Conservation (phyloP, 2,797 vertebrate species). For the Hypotaenidia philippensis region DNA sequence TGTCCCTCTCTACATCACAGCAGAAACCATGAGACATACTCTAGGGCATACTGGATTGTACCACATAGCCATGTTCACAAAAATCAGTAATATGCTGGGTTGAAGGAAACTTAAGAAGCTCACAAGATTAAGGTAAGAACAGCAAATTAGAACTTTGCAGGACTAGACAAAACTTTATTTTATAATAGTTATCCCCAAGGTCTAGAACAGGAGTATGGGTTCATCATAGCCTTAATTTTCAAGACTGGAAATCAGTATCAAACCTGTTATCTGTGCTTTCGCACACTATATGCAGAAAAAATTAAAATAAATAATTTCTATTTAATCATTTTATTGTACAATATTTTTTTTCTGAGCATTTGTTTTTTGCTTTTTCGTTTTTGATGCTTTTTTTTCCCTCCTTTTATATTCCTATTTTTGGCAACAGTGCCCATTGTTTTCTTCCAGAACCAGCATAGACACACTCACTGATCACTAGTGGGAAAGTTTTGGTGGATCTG, state of each 20-base stretch:
- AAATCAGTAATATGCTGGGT: background rate
- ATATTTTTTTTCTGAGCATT: background rate
- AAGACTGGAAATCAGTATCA: background rate
- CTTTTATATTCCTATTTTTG: background rate
- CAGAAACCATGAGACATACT: background rate
- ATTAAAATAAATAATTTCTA: background rate
- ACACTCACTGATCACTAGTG: background rate
- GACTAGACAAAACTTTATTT: background rate
- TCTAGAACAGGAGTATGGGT: background rate
- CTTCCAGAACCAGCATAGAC: background rate
- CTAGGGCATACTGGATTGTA: too few relatives aligned
- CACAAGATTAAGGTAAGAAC: background rate
- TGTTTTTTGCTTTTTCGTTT: background rate
- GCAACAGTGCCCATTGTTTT: rapidly evolving
- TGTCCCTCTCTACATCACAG: rapidly evolving
- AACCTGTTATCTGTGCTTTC: background rate
- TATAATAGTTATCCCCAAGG: background rate
- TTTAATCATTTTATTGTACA: background rate
- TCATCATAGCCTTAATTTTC: background rate
- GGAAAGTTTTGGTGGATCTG: background rate
- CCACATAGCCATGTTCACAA: background rate
- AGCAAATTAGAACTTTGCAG: background rate
- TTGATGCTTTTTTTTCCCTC: background rate
- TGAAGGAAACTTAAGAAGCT: background rate
- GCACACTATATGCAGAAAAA: rapidly evolving